These are phyloP conservation scores for Galago senegalensis DNA, from an alignment of 2,797 vertebrate species.

Conservation along the genomic window DNA sequence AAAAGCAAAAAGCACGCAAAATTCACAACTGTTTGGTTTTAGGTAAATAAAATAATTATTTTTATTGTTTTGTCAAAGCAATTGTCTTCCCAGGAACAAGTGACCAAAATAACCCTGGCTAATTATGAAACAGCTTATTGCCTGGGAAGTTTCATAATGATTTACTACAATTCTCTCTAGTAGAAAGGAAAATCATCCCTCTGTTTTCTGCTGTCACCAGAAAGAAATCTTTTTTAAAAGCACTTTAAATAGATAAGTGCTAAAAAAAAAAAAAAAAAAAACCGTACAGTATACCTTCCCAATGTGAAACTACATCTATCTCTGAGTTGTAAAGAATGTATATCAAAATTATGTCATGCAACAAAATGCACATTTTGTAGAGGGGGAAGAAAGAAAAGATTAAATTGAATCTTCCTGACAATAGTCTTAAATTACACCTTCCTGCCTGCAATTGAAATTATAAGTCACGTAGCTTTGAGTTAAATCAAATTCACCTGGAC, in stretches of 20 bases:
- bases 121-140: constrained; percentile 47
- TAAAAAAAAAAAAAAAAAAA: constrained; percentile 14
- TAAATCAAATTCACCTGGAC: constrained; percentile 76
- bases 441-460: constrained; percentile 73
- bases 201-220: constrained; percentile 11
- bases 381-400: constrained; percentile 67
- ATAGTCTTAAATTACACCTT: constrained; percentile 83
- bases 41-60: constrained; percentile 59
- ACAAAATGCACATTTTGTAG: constrained; percentile 76
- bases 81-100: constrained; percentile 29
- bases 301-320: constrained; percentile 53
- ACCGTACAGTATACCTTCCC: constrained; percentile 8
- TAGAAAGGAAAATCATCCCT: constrained; percentile 26
- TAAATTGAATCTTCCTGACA: constrained; percentile 79
- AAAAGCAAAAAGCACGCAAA: constrained; percentile 10
- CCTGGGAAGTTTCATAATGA: constrained; percentile 46
- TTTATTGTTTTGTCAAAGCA: constrained; percentile 52
- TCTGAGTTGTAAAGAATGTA: constrained; percentile 73
- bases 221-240: constrained; percentile 45
- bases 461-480: constrained; percentile 70
- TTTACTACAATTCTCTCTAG: background rate
- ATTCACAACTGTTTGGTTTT: background rate
- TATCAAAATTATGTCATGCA: constrained; percentile 71
- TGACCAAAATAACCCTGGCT: constrained; percentile 4
- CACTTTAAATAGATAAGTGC: constrained; percentile 61